phyloP scores from a whole-genome alignment of 1,140 invertebrate species.

The Diorhabda elongata region DNA sequence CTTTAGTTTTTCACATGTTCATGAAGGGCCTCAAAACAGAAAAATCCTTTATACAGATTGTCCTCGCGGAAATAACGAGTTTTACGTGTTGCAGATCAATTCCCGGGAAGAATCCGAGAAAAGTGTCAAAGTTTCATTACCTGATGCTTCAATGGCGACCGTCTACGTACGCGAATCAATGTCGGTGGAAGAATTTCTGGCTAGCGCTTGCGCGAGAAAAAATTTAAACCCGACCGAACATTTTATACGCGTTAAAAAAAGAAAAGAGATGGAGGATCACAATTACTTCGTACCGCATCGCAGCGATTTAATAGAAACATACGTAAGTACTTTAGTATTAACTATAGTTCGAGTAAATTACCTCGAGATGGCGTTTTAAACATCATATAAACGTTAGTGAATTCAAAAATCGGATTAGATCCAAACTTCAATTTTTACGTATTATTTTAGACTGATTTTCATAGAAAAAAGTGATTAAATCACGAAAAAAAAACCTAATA shows the following conservation, averaged over 20 bases:
- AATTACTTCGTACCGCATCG: constrained; percentile 93
- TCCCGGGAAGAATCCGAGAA: constrained; percentile 81
- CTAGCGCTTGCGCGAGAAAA: constrained; percentile 83
- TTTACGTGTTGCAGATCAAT: constrained; percentile 56
- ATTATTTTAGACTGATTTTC: too few relatives aligned
- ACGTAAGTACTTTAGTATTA: constrained; percentile 66
- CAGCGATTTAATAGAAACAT: constrained; percentile 89
- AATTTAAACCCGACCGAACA: constrained; percentile 90
- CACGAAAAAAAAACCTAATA: too few relatives aligned
- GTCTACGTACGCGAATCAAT: constrained; percentile 84
- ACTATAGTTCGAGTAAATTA: too few relatives aligned
- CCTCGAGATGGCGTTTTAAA: too few relatives aligned
- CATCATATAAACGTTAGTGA: too few relatives aligned
- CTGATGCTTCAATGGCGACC: constrained; percentile 73
- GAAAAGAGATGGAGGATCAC: constrained; percentile 90
- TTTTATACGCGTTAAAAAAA: constrained; percentile 91
- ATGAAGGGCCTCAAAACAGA: too few relatives aligned
- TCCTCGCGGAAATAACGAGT: neutral
- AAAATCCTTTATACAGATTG: neutral
- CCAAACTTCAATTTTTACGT: too few relatives aligned
- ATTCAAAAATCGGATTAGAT: too few relatives aligned
- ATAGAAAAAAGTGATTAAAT: too few relatives aligned
- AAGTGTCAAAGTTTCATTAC: constrained; percentile 82
- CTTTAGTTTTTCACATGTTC: too few relatives aligned
- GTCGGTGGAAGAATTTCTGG: constrained; percentile 93